Conservation (phyloP, 2,888 invertebrate genomes). For the Schrankia costaestrigalis region DNA sequence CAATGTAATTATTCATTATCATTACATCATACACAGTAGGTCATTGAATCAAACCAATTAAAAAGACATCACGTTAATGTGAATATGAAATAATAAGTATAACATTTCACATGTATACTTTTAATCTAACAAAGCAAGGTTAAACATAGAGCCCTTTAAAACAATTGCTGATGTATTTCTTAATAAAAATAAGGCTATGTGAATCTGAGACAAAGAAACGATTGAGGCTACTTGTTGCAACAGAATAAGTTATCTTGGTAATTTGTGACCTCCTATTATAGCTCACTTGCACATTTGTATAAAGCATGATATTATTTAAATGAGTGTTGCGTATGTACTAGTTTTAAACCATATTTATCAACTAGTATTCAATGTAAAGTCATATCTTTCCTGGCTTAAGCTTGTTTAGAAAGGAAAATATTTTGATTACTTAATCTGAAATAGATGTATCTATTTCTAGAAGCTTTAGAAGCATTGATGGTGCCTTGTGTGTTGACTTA, state of each 20-base stretch:
- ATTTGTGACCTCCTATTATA: conserved; percentile 28
- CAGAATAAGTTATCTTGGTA: conserved; percentile 16
- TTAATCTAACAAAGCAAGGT: conserved; percentile 27
- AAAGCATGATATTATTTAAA: conserved; percentile 32
- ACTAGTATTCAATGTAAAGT: conserved; percentile 4
- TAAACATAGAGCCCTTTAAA: conserved; percentile 4
- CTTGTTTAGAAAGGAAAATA: conserved; percentile 1
- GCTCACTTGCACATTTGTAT: conserved; percentile 22
- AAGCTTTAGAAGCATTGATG: not conserved
- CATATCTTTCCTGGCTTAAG: conserved; percentile 5
- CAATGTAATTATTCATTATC: no score
- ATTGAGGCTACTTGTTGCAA: conserved; percentile 22
- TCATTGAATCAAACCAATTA: no score
- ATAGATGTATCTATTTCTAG: not conserved
- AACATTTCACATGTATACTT: not conserved
- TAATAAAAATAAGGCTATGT: conserved; percentile 15
- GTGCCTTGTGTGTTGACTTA: no score
- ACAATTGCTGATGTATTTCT: conserved; percentile 9
- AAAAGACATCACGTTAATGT: no score
- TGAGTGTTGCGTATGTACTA: conserved; percentile 23
- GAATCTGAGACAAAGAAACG: conserved; percentile 22
- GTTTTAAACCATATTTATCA: conserved; percentile 15
- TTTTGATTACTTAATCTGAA: not conserved
- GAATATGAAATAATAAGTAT: no score
- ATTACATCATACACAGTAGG: no score